Evolutionary conservation across 2,113 vertebrate species (phyloP).

Genomic region (Lynx canadensis): DNA sequence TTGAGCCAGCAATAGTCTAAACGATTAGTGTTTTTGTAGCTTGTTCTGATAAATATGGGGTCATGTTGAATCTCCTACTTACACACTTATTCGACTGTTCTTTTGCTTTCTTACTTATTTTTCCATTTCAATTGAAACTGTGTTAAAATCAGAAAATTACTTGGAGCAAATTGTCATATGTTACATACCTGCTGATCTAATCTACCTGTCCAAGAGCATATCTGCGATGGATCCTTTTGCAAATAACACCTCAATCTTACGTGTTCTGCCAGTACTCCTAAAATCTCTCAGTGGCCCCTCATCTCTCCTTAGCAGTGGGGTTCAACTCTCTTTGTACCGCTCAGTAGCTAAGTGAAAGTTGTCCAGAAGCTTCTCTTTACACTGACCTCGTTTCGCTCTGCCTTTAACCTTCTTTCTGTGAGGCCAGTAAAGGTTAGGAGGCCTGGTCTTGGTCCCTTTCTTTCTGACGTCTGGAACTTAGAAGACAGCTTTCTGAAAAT

Average conservation of each 20-base stretch:
- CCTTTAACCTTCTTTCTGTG: not conserved
- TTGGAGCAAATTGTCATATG: not conserved
- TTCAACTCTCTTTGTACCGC: not conserved
- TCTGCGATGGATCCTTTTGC: not conserved
- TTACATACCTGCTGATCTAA: not conserved
- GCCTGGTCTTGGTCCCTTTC: not conserved
- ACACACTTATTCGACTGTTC: not conserved
- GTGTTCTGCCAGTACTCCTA: not conserved
- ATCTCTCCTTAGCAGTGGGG: not conserved
- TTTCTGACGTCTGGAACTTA: not conserved
- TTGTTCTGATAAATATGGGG: not conserved
- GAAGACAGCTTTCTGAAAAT: not conserved
- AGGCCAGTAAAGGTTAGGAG: not conserved
- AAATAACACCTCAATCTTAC: not conserved
- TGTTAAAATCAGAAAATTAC: not conserved
- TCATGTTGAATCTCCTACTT: not conserved
- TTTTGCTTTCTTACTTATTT: not conserved
- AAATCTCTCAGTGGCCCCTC: not conserved
- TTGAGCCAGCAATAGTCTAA: not conserved
- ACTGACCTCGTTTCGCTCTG: not conserved
- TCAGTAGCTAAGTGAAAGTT: not conserved
- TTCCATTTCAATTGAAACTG: not conserved
- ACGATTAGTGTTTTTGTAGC: not conserved
- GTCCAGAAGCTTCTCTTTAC: not conserved
- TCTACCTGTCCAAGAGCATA: not conserved